These are phyloP conservation scores for Cettia cetti DNA, from an alignment of 2,113 vertebrate genomes.

Conservation along the genomic window DNA sequence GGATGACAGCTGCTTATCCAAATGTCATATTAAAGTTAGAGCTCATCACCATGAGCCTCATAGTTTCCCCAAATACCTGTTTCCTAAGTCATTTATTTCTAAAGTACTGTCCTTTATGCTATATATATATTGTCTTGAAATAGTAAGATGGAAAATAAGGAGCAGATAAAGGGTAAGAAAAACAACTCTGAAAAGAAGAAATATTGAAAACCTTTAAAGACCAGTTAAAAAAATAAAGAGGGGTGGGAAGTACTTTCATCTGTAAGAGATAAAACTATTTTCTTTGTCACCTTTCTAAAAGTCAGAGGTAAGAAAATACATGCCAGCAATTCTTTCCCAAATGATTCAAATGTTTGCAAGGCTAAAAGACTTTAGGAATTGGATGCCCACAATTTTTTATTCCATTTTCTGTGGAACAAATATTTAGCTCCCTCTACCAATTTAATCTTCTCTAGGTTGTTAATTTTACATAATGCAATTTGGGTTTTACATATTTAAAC, in stretches of 20 bases:
- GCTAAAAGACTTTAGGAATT: not conserved
- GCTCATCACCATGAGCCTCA: not conserved
- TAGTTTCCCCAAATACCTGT: not conserved
- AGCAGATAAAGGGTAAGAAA: not conserved
- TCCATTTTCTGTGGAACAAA: not conserved
- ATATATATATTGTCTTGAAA: not conserved
- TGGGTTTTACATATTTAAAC: not conserved
- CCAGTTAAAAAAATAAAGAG: not conserved
- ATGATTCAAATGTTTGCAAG: not conserved
- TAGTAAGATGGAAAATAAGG: not conserved
- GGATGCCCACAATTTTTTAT: not conserved
- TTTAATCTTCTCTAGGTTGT: not conserved
- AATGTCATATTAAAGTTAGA: not conserved
- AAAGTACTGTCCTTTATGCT: not conserved
- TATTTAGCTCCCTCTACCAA: not conserved
- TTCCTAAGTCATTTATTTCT: not conserved
- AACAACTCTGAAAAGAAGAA: not conserved
- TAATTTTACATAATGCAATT: not conserved
- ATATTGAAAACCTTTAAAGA: not conserved
- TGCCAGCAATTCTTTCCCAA: not conserved
- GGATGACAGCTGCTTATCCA: not conserved
- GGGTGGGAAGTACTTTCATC: rapidly evolving
- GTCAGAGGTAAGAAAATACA: not conserved
- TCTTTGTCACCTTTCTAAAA: not conserved
- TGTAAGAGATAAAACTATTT: not conserved